Conservation (phyloP, 2,113 vertebrate genomes). For the Perccottus glenii region DNA sequence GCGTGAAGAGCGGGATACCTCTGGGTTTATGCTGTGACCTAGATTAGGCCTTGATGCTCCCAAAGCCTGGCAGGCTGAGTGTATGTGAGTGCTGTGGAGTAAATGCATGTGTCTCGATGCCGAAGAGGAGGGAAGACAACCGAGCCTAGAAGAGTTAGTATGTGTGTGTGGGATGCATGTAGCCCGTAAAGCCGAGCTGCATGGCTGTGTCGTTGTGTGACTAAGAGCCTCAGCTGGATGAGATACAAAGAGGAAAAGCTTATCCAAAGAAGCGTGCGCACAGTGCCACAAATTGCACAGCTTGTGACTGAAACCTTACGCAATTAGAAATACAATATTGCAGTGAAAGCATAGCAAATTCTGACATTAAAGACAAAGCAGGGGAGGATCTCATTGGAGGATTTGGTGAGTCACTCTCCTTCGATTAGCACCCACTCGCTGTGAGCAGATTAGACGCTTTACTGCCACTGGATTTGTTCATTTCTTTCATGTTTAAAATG, state of each 20-base stretch:
- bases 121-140: conserved; percentile 18
- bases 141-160: conserved; percentile 9
- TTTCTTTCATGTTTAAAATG: conserved; percentile 18
- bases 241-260: conserved; percentile 46
- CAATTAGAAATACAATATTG: conserved; percentile 3
- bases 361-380: conserved; percentile 1
- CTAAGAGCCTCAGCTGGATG: conserved; percentile 65
- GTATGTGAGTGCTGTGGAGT: conserved; percentile 32
- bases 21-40: conserved; percentile 74
- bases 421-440: conserved; percentile 24
- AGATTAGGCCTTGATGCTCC: conserved; percentile 73
- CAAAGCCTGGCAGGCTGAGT: conserved; percentile 56
- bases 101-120: conserved; percentile 29
- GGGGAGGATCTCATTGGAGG: conserved; percentile 2
- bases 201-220: conserved; percentile 44
- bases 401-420: conserved; percentile 18
- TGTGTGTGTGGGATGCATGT: conserved; percentile 10
- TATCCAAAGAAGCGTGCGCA: conserved; percentile 22
- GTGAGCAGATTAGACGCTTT: conserved; percentile 17
- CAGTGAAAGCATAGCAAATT: background rate
- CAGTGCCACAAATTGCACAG: conserved; percentile 17
- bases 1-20: conserved; percentile 55
- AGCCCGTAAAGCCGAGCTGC: conserved; percentile 36
- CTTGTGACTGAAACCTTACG: conserved; percentile 34
- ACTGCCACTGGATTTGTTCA: background rate